Conservation (phyloP, 2,888 invertebrate genomes). For the Plutella xylostella region DNA sequence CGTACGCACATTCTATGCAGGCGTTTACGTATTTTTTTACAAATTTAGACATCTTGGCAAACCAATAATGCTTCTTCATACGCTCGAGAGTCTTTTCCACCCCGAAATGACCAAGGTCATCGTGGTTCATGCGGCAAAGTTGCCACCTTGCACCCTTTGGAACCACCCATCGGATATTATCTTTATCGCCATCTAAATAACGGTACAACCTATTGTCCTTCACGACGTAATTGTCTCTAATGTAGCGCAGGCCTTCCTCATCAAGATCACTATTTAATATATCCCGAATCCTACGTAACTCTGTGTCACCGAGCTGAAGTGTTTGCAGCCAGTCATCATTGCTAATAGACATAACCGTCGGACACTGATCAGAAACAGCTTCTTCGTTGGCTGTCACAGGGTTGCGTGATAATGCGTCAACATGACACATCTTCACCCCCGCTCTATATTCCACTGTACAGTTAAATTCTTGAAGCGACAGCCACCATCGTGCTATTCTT, state of each 20-base stretch:
- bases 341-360: constrained; percentile 14
- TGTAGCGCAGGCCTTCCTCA: constrained; percentile 13
- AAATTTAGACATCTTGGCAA: constrained; percentile 31
- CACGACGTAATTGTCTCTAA: constrained; percentile 18
- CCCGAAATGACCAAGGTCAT: constrained; percentile 36
- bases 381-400: not conserved
- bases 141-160: constrained; percentile 25
- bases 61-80: constrained; percentile 34
- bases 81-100: constrained; percentile 27
- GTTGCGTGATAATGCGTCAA: constrained; percentile 11
- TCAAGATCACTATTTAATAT: constrained; percentile 12
- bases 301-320: constrained; percentile 17
- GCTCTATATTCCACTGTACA: constrained; percentile 5
- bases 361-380: not conserved
- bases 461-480: constrained; percentile 2
- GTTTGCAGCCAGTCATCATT: constrained; percentile 16
- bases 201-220: constrained; percentile 15
- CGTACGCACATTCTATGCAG: constrained; percentile 36
- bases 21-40: constrained; percentile 34
- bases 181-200: constrained; percentile 12
- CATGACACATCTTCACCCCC: constrained; percentile 11
- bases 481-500: too few species aligned
- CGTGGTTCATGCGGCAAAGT: constrained; percentile 28
- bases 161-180: constrained; percentile 24
- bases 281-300: constrained; percentile 13